Conservation (phyloP, 2,888 invertebrate species). For the Julus scandinavius region DNA sequence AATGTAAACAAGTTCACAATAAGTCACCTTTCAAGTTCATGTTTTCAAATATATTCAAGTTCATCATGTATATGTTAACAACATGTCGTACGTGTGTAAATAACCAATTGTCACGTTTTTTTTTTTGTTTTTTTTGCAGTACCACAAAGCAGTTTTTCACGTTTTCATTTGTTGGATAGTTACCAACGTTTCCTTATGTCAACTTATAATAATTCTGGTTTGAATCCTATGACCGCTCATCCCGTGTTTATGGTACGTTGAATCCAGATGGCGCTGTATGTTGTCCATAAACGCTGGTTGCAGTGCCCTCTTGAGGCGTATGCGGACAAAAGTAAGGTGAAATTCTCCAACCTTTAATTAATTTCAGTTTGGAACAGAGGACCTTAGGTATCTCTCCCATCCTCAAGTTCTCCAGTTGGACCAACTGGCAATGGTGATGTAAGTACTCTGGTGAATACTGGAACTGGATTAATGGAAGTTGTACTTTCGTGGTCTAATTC, state of each 20-base stretch:
- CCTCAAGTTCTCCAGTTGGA: neutral
- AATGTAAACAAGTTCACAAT: too few species aligned
- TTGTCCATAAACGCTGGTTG: neutral
- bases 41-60: too few species aligned
- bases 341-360: neutral
- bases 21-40: too few species aligned
- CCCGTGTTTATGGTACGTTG: neutral
- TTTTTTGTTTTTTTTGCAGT: neutral
- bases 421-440: neutral
- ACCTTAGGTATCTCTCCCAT: neutral
- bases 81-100: too few species aligned
- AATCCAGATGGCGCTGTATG: neutral
- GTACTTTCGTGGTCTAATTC: neutral
- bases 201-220: neutral
- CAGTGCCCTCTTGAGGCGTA: neutral
- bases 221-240: neutral
- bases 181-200: neutral
- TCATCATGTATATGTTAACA: too few species aligned
- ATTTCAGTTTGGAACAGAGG: neutral
- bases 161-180: neutral
- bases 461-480: neutral
- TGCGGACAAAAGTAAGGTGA: neutral
- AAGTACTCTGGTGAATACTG: neutral
- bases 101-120: too few species aligned
- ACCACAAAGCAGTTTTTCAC: neutral